Evolutionary conservation across 2,888 invertebrate genomes (phyloP), one percentile per base, ranked within the genome.

Genomic region (Gnatocerus cornutus): DNA sequence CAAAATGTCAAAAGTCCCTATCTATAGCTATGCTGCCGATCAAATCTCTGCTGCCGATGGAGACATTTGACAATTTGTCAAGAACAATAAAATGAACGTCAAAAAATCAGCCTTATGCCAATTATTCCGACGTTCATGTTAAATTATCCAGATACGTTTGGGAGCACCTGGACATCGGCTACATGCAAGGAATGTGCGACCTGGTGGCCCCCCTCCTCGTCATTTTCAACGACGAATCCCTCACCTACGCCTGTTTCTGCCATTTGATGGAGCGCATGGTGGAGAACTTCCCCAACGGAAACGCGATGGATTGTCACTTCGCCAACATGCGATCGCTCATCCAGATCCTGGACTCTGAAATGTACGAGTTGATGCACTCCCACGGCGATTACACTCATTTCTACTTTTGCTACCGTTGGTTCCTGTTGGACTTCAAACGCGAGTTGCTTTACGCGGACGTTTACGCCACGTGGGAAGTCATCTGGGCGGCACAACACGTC

Each of bases 161-260:
- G 96, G 95, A 97, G 82, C 95, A 98, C 83, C 86, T 98, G 75
- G 96, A 97, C 53, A 90, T 93, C 37, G 98, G 98, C 8, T 98
- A 98, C 86, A 95, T 98, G 89, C 98, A 98, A 85, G 98, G 98
- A 78, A 98, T 98, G 98, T 98, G 98, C 84, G 98, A 98, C 86
- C 87, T 98, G 69, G 95, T 93, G 0, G 98, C 98, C 0, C 98
- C 97, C 0, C 86, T 98, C 0, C 88, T 98, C 13, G 97, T 98
- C 10, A 92, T 95, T 80, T 92, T 97, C 86, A 93, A 95, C 80
- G 97, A 98, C 82, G 98, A 98, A 84, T 93, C 96, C 0, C 85
- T 93, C 8, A 93, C 97, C 0, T 96, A 97, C 82, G 95, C 95
- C 68, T 94, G 97, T 81, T 98, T 98, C 86, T 92, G 93, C 76